phyloP scores from a whole-genome alignment of 2,797 vertebrate species.

The Liasis olivaceus region DNA sequence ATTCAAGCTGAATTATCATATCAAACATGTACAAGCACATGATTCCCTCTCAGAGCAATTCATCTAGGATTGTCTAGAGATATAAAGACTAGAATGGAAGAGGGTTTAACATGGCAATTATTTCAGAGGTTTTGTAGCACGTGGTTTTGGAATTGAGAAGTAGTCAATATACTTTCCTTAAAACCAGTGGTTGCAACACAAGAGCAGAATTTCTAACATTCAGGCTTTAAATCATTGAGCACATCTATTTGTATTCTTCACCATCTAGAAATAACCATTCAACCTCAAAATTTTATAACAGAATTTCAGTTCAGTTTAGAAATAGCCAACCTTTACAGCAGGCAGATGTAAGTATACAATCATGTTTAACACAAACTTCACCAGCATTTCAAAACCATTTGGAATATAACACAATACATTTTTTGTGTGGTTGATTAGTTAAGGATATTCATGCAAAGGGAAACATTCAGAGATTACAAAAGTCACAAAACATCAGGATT shows the following conservation, averaged over 20 bases:
- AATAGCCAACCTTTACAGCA: conserved; percentile 69
- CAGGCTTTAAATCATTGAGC: conserved; percentile 67
- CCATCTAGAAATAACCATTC: conserved; percentile 71
- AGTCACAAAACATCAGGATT: conserved; percentile 68
- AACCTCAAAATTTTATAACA: conserved; percentile 67
- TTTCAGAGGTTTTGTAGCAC: conserved; percentile 66
- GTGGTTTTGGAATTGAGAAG: conserved; percentile 65
- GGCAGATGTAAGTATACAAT: conserved; percentile 69
- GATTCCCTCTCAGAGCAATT: conserved; percentile 68
- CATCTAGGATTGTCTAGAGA: conserved; percentile 70
- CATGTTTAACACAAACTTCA: conserved; percentile 63
- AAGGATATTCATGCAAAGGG: conserved; percentile 73
- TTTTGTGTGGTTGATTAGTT: conserved; percentile 59
- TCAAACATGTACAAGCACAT: conserved; percentile 69
- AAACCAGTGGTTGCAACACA: conserved; percentile 68
- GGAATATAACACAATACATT: conserved; percentile 69
- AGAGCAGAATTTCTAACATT: conserved; percentile 58
- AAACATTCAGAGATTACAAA: conserved; percentile 73
- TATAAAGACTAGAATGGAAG: conserved; percentile 54
- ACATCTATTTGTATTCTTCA: conserved; percentile 66
- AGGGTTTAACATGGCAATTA: conserved; percentile 65
- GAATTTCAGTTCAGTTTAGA: conserved; percentile 64
- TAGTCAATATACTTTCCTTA: conserved; percentile 60
- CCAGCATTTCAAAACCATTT: conserved; percentile 64
- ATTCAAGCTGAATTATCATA: conserved; percentile 67